Evolutionary conservation across 92 coral and sea anemone genomes (phyloP).

Genomic region (Actinernus sp.): DNA sequence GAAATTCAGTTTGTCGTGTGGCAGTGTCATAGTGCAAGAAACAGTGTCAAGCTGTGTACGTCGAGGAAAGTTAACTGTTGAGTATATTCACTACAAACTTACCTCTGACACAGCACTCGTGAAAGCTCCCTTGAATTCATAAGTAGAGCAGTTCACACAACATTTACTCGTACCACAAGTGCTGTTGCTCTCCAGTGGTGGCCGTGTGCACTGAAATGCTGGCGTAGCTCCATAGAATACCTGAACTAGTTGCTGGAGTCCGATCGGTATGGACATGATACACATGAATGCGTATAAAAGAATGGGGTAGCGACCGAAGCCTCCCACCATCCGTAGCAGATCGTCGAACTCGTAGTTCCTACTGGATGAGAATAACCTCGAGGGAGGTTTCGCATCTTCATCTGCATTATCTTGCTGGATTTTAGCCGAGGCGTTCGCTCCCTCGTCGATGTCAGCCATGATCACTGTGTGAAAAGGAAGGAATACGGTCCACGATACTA

Average conservation of each 20-base stretch:
- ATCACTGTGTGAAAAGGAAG: no score
- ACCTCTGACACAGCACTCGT: constrained; percentile 91
- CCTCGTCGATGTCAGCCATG: no score
- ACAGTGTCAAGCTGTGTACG: no score
- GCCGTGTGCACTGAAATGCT: constrained; percentile 40
- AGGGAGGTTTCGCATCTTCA: no score
- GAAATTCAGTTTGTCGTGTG: no score
- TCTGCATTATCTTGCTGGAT: no score
- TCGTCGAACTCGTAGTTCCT: constrained; percentile 82
- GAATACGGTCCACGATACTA: no score
- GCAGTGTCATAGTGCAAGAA: no score
- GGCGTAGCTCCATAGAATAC: constrained; percentile 87
- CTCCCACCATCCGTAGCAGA: constrained; percentile 70
- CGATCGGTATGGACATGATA: constrained; percentile 75
- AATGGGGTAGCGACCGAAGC: constrained; percentile 75
- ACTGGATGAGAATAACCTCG: no score
- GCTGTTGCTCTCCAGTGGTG: not conserved
- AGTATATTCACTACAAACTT: no score
- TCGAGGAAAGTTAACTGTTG: no score
- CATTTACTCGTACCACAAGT: constrained; percentile 60
- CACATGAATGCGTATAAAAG: constrained; percentile 75
- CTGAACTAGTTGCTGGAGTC: constrained; percentile 71
- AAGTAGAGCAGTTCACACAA: constrained; percentile 63
- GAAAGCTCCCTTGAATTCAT: constrained; percentile 50
- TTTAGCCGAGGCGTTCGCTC: no score